Evolutionary conservation across 2,113 vertebrate genomes (phyloP).

Genomic region (Corydoras sp.): DNA sequence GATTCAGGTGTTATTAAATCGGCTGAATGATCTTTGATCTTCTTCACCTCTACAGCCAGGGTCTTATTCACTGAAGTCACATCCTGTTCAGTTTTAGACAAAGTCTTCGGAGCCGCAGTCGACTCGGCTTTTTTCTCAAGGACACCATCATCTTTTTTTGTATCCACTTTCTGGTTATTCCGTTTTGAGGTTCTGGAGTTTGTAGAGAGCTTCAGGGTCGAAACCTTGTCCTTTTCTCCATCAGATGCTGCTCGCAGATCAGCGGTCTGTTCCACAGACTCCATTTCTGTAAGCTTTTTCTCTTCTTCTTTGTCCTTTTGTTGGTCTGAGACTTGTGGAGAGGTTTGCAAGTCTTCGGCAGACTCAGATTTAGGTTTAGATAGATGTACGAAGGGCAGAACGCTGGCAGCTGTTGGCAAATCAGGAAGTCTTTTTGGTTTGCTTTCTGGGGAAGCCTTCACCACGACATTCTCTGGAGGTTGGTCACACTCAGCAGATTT

Average conservation of each 20-base stretch:
- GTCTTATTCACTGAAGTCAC: not conserved
- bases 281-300: conserved; percentile 9
- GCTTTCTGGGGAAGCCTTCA: conserved; percentile 32
- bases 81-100: not conserved
- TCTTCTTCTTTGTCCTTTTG: conserved; percentile 14
- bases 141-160: not conserved
- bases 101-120: not conserved
- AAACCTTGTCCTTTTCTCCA: not conserved
- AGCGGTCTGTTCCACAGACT: not conserved
- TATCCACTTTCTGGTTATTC: not conserved
- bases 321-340: conserved; percentile 5
- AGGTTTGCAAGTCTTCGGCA: conserved; percentile 9
- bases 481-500: conserved; percentile 32
- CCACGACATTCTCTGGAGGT: conserved; percentile 12
- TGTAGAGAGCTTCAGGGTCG: not conserved
- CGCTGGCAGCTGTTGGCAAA: conserved; percentile 38
- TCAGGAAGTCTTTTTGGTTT: conserved; percentile 37
- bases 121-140: not conserved
- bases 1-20: not conserved
- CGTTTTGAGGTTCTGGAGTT: not conserved
- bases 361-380: conserved; percentile 42
- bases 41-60: not conserved
- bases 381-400: conserved; percentile 48
- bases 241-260: not conserved
- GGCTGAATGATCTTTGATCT: not conserved